Percentiles rank a stretch among this genome's conserved stretches.
These are phyloP conservation scores for Poecile montanus DNA, from an alignment of 2,797 vertebrate genomes.

Conservation along the genomic window DNA sequence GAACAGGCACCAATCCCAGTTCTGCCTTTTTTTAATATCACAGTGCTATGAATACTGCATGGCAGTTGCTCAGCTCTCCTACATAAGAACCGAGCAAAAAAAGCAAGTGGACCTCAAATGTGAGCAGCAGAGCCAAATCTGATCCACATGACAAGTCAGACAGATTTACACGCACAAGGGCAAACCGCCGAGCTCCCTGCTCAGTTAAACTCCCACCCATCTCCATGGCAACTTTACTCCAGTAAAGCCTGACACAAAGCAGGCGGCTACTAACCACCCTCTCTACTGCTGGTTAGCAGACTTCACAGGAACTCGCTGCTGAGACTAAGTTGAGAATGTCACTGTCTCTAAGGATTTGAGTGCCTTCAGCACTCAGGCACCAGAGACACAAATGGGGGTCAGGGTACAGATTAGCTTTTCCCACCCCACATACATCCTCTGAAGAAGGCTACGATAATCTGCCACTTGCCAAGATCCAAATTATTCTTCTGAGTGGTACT, in stretches of 20 bases:
- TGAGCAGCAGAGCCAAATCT: background rate
- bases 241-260: background rate
- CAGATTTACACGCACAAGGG: background rate
- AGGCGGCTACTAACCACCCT: background rate
- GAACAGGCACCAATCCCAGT: background rate
- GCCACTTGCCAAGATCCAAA: background rate
- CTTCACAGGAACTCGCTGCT: background rate
- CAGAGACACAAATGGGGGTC: background rate
- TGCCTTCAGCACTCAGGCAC: background rate
- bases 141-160: background rate
- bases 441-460: background rate
- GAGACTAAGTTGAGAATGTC: background rate
- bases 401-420: background rate
- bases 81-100: background rate
- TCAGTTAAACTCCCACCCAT: background rate
- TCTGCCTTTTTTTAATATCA: background rate
- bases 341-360: background rate
- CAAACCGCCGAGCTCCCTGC: background rate
- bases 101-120: background rate
- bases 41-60: background rate
- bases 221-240: slow-evolving; percentile 24
- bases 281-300: background rate
- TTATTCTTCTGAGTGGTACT: background rate
- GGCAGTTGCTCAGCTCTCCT: background rate
- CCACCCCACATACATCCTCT: background rate